phyloP scores from a whole-genome alignment of 1,140 invertebrate species.

The Drosophila asahinai region DNA sequence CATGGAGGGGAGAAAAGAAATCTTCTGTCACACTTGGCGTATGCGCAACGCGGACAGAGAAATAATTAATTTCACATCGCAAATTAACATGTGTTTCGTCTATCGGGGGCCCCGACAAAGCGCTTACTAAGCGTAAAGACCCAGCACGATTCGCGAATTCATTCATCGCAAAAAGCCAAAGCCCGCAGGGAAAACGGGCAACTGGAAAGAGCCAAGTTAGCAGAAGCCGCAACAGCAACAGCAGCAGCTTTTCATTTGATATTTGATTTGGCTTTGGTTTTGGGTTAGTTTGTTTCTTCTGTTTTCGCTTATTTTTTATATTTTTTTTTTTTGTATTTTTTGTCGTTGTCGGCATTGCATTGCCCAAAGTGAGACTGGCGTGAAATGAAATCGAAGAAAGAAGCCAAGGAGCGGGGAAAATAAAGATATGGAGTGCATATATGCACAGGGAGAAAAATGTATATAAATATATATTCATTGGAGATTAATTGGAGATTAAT shows the following conservation, averaged over 20 bases:
- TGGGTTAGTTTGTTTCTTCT: slow-evolving; percentile 22
- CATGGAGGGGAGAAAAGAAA: slow-evolving; percentile 38
- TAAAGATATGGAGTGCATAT: not conserved
- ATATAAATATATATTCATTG: not conserved
- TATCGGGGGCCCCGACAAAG: slow-evolving; percentile 48
- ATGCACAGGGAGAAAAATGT: not conserved
- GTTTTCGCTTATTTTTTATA: slow-evolving; percentile 11
- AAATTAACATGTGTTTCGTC: slow-evolving; percentile 74
- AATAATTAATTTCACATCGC: slow-evolving; percentile 43
- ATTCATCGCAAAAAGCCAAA: slow-evolving; percentile 54
- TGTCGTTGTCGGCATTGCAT: slow-evolving; percentile 35
- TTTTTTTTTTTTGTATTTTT: not conserved
- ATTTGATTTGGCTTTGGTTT: slow-evolving; percentile 32
- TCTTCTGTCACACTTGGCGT: slow-evolving; percentile 68
- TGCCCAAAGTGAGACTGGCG: slow-evolving; percentile 32
- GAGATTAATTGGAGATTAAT: not conserved
- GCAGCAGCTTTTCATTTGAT: slow-evolving; percentile 64
- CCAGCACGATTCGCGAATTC: slow-evolving; percentile 59
- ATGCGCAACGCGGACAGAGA: slow-evolving; percentile 28
- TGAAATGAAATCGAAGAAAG: slow-evolving; percentile 43
- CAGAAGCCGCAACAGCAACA: slow-evolving; percentile 13
- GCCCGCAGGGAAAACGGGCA: slow-evolving; percentile 25
- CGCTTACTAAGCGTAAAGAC: slow-evolving; percentile 76
- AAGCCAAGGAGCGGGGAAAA: slow-evolving; percentile 37
- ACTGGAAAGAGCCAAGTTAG: slow-evolving; percentile 44